A percentile compares a stretch with the other conserved stretches of the same genome.
Conservation (phyloP, 2,888 invertebrate genomes). For the Apamea crenata region DNA sequence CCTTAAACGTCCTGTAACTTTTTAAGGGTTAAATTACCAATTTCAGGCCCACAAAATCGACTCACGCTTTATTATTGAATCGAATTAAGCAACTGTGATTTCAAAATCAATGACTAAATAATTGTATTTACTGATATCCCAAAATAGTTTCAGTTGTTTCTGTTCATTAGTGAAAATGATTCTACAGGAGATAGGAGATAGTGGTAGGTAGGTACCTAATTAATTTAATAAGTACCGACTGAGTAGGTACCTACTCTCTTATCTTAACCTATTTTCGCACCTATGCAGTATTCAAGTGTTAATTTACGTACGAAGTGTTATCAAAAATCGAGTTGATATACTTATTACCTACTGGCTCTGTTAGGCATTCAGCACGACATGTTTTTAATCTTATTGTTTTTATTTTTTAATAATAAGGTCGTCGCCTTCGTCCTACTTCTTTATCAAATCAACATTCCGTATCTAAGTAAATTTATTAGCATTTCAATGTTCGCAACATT, state of each 20-base stretch:
- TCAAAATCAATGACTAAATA: not conserved
- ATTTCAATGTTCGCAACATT: conserved; percentile 5
- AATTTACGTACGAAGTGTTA: conserved; percentile 6
- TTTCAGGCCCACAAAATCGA: too few species aligned
- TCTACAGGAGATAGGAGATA: not conserved
- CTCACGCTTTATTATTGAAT: too few species aligned
- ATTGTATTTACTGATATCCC: not conserved
- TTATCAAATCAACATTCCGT: conserved; percentile 16
- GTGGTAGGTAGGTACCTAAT: not conserved
- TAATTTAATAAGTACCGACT: not conserved
- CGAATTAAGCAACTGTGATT: not conserved
- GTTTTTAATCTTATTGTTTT: conserved; percentile 38
- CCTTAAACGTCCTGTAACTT: too few species aligned
- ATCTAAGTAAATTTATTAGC: not conserved
- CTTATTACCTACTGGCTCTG: not conserved
- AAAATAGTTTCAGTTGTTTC: not conserved
- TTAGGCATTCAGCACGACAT: conserved; percentile 16
- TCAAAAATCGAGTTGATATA: not conserved
- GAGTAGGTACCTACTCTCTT: not conserved
- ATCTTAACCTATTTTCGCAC: conserved; percentile 27
- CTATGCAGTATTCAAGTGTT: conserved; percentile 9
- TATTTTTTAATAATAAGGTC: not conserved
- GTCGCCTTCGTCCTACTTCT: not conserved
- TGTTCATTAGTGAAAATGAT: not conserved
- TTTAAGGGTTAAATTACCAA: too few species aligned